Evolutionary conservation across 1,140 invertebrate genomes (phyloP).

Genomic region (Cepaea nemoralis): DNA sequence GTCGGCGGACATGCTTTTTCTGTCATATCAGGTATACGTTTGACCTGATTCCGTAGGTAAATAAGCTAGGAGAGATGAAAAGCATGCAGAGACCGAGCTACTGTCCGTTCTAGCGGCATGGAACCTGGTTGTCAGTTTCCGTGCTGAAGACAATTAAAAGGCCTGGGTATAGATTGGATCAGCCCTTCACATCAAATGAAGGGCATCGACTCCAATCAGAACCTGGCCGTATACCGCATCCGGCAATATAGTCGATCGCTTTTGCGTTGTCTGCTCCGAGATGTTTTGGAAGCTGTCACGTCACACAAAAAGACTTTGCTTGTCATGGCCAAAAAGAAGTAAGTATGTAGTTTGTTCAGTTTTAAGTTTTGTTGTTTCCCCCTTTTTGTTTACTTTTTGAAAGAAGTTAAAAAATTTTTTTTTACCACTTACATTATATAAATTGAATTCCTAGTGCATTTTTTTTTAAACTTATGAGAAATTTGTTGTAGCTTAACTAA

Average conservation of each 20-base stretch:
- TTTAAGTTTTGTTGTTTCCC: conserved; percentile 10
- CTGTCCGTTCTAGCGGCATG: neutral
- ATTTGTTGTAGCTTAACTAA: neutral
- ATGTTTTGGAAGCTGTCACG: conserved; percentile 25
- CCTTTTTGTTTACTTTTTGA: neutral
- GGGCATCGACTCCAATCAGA: conserved; percentile 9
- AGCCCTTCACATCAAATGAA: neutral
- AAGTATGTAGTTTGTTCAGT: conserved; percentile 37
- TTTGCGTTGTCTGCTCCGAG: neutral
- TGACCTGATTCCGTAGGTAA: neutral
- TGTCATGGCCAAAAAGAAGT: conserved; percentile 21
- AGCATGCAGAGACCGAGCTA: neutral
- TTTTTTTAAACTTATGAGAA: neutral
- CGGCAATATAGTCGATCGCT: neutral
- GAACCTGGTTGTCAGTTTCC: conserved; percentile 1
- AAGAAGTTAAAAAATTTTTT: too few species aligned
- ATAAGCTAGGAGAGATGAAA: neutral
- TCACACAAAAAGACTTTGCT: conserved; percentile 31
- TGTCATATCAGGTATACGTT: neutral
- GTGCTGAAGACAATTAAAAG: neutral
- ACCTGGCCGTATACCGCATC: conserved; percentile 10
- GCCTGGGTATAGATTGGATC: conserved; percentile 5
- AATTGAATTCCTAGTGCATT: neutral
- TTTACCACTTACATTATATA: neutral
- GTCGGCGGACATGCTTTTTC: neutral